phyloP scores from a whole-genome alignment of 2,888 invertebrate species.

The Oithona nana region DNA sequence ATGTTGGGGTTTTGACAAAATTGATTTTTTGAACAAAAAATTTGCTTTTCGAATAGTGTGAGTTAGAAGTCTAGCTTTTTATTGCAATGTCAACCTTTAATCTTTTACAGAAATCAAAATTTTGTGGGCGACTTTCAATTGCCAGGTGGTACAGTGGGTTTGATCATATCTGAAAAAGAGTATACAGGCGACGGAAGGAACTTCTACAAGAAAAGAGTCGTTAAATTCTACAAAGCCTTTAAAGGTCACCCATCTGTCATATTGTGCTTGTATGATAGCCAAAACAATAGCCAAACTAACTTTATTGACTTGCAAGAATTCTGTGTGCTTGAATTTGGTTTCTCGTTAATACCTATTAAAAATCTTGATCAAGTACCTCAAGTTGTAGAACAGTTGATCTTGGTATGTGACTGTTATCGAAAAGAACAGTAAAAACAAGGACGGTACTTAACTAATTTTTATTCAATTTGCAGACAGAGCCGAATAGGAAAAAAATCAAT shows the following conservation, averaged over 20 bases:
- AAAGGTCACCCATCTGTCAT: background rate
- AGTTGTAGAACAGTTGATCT: background rate
- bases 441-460: no score
- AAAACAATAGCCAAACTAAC: background rate
- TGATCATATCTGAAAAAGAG: no score
- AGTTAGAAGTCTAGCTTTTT: no score
- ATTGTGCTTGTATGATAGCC: background rate
- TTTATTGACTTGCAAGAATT: background rate
- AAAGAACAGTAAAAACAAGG: no score
- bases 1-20: no score
- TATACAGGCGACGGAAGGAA: no score
- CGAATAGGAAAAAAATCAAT: background rate
- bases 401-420: background rate
- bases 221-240: background rate
- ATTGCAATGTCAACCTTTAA: no score
- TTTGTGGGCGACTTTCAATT: no score
- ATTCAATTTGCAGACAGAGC: background rate
- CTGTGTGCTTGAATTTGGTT: constrained; percentile 5
- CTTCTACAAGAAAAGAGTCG: constrained; percentile 9
- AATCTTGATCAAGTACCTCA: constrained; percentile 5
- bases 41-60: no score
- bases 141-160: no score
- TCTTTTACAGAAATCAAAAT: no score
- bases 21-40: no score
- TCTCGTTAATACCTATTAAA: constrained; percentile 3